Evolutionary conservation across 2,113 vertebrate species (phyloP).

Genomic region (Eidolon helvum): DNA sequence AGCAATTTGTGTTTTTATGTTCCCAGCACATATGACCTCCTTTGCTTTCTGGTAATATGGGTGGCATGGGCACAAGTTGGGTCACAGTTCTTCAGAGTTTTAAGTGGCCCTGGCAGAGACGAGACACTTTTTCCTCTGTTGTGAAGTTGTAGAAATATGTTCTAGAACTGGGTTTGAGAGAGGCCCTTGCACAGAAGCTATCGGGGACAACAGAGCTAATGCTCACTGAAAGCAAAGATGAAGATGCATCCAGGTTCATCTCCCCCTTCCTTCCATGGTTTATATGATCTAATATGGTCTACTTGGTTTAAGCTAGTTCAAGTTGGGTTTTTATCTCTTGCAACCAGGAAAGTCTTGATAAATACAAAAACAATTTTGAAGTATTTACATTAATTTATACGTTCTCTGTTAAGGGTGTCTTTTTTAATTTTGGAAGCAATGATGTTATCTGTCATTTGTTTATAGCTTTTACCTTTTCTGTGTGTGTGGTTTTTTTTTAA

Average conservation of each 20-base stretch:
- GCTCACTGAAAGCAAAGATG: neutral
- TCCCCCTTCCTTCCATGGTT: neutral
- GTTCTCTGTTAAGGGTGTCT: neutral
- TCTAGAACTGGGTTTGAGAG: neutral
- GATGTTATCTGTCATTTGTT: neutral
- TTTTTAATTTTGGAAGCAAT: slow-evolving; percentile 42
- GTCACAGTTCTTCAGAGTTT: neutral
- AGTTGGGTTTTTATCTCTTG: neutral
- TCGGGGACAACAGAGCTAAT: neutral
- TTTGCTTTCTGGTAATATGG: neutral
- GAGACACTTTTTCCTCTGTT: neutral
- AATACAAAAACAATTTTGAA: neutral
- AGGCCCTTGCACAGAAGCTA: neutral
- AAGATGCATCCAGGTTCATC: neutral
- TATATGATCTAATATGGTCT: neutral
- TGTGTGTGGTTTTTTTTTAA: slow-evolving; percentile 40
- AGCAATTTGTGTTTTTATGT: neutral
- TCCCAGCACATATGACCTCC: neutral
- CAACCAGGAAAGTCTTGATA: neutral
- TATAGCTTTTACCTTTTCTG: neutral
- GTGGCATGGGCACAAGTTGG: neutral
- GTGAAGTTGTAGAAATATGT: neutral
- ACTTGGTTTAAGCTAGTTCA: neutral
- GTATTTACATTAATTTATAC: neutral
- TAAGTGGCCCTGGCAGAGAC: neutral